Base-by-base conservation (phyloP, 2,888 invertebrate genomes). In the Lissonota sp. region DNA sequence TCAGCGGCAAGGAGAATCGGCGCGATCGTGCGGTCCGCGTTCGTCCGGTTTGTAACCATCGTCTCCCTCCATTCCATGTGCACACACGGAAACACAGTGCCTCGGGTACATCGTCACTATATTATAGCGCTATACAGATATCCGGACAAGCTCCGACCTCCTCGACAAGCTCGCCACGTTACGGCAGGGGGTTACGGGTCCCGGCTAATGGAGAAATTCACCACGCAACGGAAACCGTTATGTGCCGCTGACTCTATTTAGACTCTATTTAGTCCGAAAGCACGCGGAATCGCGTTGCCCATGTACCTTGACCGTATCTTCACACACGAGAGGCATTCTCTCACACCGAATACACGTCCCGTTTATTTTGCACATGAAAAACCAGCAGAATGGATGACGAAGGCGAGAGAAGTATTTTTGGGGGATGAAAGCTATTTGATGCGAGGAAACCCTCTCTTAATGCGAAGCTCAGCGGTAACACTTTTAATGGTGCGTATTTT, bases 161-260 rank as follows among this genome's bases (percentile, higher is more conserved):
- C 69, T 16, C 55, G 46, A 62, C 51, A 42, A 60, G 73, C 70
- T 51, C 67, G 57, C 73, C 66, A 70, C 71, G 79, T 64, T 76
- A 70, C 57, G 42, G 40, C 64, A 58, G 26, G 58, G 40, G 58
- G 10, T 71, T 77, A 73, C 57, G 66, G 77, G 44, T 58, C 71
- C 40, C 62, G 70, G 82, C 84, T 87, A 88, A 88, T 87, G 87
- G 87, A 88, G 88, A 88, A 88, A 87, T 88, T 86, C 82, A 86
- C 84, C 76, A 84, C 79, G 85, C 86, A 86, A 87, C 86, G 86
- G 86, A 86, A 86, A 86, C 84, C 82, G 86, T 87, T 87, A 74
- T 83, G 79, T 84, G 79, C 76, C 75, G 67, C 69, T 62, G 76
- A 83, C 85, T 87, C 87, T 85, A 85, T 88, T 88, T 86, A 83